Evolutionary conservation across 2,113 vertebrate genomes (phyloP).

Genomic region (Ammodytes marinus): DNA sequence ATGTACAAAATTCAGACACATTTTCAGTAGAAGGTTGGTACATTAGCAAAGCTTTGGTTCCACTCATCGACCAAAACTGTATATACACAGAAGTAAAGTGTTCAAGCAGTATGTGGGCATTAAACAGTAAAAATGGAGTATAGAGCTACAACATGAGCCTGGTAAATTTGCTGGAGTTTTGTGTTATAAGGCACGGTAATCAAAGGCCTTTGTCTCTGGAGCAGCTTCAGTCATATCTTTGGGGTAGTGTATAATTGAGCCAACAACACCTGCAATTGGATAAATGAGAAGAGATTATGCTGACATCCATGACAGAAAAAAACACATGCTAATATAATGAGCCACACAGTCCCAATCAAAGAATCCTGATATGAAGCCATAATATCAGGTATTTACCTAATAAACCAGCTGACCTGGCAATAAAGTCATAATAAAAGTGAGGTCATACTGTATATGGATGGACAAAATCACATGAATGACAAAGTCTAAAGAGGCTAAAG

Average conservation of each 20-base stretch:
- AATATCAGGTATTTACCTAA: neutral
- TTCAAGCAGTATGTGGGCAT: neutral
- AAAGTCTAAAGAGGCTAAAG: neutral
- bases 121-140: neutral
- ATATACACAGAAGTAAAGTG: neutral
- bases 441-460: neutral
- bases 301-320: neutral
- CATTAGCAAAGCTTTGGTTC: neutral
- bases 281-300: slow-evolving; percentile 9
- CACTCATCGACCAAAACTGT: neutral
- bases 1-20: slow-evolving; percentile 5
- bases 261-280: slow-evolving; percentile 67
- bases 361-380: too few relatives aligned
- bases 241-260: slow-evolving; percentile 79
- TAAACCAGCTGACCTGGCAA: neutral
- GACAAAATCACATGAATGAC: slow-evolving; percentile 5
- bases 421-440: slow-evolving; percentile 9
- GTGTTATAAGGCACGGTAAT: slow-evolving; percentile 46
- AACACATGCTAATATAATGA: neutral
- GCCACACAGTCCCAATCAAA: too few relatives aligned
- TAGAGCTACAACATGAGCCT: neutral
- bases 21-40: neutral
- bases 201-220: neutral
- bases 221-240: slow-evolving; percentile 33
- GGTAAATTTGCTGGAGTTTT: neutral